Conservation (phyloP, 1,140 invertebrate genomes). For the Octopus sinensis region DNA sequence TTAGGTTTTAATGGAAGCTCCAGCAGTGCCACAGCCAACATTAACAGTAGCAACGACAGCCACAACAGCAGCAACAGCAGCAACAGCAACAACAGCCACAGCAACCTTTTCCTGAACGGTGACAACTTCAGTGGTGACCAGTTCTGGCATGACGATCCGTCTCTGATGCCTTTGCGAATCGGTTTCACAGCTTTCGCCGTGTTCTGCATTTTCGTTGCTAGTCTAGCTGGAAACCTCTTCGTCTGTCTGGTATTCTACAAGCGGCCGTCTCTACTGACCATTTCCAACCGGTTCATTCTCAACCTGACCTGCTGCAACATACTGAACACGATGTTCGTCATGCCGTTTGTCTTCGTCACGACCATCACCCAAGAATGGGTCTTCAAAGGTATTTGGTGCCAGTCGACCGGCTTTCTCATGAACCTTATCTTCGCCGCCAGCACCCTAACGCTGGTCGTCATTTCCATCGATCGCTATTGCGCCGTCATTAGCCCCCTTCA, state of each 20-base stretch:
- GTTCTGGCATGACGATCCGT: background rate
- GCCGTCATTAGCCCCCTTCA: conserved; percentile 63
- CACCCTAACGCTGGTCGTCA: conserved; percentile 73
- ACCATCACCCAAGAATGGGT: conserved; percentile 49
- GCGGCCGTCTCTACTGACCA: conserved; percentile 61
- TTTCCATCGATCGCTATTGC: conserved; percentile 80
- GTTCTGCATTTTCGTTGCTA: conserved; percentile 46
- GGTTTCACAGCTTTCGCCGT: conserved; percentile 16
- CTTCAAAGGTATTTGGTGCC: conserved; percentile 56
- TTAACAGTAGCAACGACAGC: background rate
- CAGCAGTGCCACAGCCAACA: background rate
- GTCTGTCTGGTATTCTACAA: conserved; percentile 65
- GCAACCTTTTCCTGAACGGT: background rate
- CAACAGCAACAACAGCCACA: background rate
- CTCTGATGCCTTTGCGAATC: background rate
- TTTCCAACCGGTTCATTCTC: conserved; percentile 71
- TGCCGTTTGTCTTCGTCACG: conserved; percentile 62
- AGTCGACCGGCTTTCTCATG: conserved; percentile 60
- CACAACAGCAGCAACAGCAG: background rate
- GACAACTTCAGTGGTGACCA: background rate
- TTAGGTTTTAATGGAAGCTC: background rate
- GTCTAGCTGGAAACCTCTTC: conserved; percentile 61
- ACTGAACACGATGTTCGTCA: conserved; percentile 64
- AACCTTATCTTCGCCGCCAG: conserved; percentile 62
- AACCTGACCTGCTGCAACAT: conserved; percentile 69